Evolutionary conservation across 2,113 vertebrate genomes (phyloP), one percentile per base, ranked within the genome.

Genomic region (Triplophysa siluroides): DNA sequence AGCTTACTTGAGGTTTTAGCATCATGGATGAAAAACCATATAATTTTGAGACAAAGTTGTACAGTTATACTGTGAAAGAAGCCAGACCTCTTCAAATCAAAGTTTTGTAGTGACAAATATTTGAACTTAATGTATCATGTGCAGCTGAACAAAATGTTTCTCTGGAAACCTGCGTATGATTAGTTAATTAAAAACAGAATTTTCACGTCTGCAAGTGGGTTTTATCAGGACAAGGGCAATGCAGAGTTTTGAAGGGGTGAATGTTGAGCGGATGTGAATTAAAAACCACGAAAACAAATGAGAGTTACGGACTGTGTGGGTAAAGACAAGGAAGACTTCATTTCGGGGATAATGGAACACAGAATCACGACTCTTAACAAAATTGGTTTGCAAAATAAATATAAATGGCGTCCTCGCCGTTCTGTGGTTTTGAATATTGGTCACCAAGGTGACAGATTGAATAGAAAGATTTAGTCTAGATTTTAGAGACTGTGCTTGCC

Each of bases 271-370:
- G 68, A n/a, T 41, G 54, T 63, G 65, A 81, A 81, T 83, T 63
- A 80, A 83, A 24, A 78, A 54, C 29, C 47, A 69, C 64, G 61
- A 78, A 69, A 78, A 68, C 60, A 81, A 82, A 82, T 76, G 43
- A 61, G 38, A 72, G 54, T 21, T 47, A 69, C 5, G 24, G n/a
- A 52, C 58, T 77, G 10, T 50, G 43, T 7, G 38, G 56, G 16
- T 19, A 41, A 45, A 45, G 3, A 72, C 29, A 33, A 10, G 52
- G 52, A 72, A 56, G 13, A 38, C 47, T 70, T 52, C 24, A 58
- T 58, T 72, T 18, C n/a, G 33, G n/a, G 50, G 33, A 33, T 56
- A 72, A 72, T 58, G 26, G 19, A n/a, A 72, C 56, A 60, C 13
- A 41, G 29, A 58, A 41, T 16, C 29, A 41, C 0, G 7, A 38